Percentiles rank a stretch among this genome's conserved stretches.
Conservation (phyloP, 1,140 invertebrate genomes). For the Varroa destructor region DNA sequence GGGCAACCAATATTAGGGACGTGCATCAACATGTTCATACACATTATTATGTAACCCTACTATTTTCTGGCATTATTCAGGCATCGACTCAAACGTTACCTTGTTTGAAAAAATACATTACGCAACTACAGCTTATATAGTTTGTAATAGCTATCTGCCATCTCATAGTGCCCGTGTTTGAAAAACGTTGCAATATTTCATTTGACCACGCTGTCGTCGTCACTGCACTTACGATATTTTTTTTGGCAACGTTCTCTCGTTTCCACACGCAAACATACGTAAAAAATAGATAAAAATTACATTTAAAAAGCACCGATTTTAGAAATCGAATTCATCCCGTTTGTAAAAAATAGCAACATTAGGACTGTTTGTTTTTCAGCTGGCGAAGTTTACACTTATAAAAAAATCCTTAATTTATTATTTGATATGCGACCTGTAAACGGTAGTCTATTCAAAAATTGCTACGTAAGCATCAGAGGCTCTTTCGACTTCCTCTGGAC, state of each 20-base stretch:
- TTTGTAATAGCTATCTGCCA: slow-evolving; percentile 39
- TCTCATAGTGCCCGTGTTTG: slow-evolving; percentile 27
- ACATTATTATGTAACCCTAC: slow-evolving; percentile 46
- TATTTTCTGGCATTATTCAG: slow-evolving; percentile 45
- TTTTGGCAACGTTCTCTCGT: slow-evolving; percentile 20
- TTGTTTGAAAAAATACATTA: slow-evolving; percentile 48
- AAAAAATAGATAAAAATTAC: neutral
- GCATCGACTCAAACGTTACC: slow-evolving; percentile 42
- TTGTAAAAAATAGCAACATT: too few relatives aligned
- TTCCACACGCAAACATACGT: slow-evolving; percentile 17
- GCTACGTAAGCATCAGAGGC: too few relatives aligned
- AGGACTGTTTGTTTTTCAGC: too few relatives aligned
- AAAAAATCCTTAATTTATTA: too few relatives aligned
- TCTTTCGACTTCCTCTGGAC: too few relatives aligned
- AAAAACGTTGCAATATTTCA: neutral
- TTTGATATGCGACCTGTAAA: too few relatives aligned
- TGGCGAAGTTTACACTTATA: too few relatives aligned
- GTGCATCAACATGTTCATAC: slow-evolving; percentile 69
- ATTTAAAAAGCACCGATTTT: too few relatives aligned
- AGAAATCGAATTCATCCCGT: too few relatives aligned
- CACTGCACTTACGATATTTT: neutral
- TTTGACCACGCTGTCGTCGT: slow-evolving; percentile 9
- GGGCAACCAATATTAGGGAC: slow-evolving; percentile 31
- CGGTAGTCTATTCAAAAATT: too few relatives aligned
- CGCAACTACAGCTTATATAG: slow-evolving; percentile 43